Evolutionary conservation across 35 echinoderm and acorn worm genomes (phyloP), one percentile per base, ranked within the genome.

Genomic region (Heliocidaris erythrogramma): DNA sequence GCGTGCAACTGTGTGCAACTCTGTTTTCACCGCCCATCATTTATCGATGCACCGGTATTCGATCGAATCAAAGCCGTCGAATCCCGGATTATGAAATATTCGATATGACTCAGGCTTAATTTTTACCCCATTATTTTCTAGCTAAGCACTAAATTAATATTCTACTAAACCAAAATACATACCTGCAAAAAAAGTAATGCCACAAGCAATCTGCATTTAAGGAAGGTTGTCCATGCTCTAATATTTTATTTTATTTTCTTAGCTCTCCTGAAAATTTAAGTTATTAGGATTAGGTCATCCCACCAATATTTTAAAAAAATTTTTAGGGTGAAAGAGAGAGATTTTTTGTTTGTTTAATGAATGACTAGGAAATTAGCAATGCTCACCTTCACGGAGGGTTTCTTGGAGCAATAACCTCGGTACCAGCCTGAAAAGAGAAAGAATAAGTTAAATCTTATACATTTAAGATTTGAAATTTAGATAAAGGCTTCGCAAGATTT

Each of bases 401-500:
- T 89, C 47, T 60, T 95, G 10, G 85, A 52, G 32, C 85, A 95
- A 65, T 90, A 95, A 24, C 94, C 94, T 2, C 94, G 86, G 10
- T 90, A 91, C 94, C 94, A 95, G 13, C 94, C 94, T 95, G 88
- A 31, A 88, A 91, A 91, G 14, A 35, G 18, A 89, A 18, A 89
- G 87, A 17, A 42, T 14, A 42, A 89, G 32, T 31, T 48, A n/a
- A 35, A 32, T 7, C 12, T 11, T 86, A 30, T 86, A 32, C 85
- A 86, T 2, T 84, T 86, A 9, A 7, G 21, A 86, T 29, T 30
- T 86, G 13, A 13, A 30, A 24, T 11, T 86, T 11, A 12, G 7
- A 21, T 86, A 30, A 86, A 86, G 31, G 9, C 9, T 86, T 30
- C 21, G 11, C 31, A 86, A 9, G 31, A 86, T 86, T 30, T 30